Conservation (phyloP, 30 jellyfish, hydroid and myxozoan species). For the Mastigias papua region DNA sequence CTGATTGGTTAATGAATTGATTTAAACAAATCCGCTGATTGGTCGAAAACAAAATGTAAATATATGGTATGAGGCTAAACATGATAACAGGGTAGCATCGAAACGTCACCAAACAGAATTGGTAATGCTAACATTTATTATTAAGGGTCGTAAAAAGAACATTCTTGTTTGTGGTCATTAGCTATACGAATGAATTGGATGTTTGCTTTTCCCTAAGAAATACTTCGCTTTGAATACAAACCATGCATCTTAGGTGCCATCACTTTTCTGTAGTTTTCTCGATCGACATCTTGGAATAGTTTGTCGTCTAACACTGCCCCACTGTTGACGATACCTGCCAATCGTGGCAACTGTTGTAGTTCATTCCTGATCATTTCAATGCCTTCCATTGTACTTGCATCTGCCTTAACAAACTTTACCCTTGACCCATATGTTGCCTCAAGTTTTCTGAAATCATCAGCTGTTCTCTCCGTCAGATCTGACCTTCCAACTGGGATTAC, state of each 20-base stretch:
- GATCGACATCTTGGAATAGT: constrained; percentile 70
- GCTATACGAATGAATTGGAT: too few species aligned
- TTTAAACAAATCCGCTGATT: too few species aligned
- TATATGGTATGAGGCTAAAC: too few species aligned
- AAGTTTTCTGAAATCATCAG: constrained; percentile 10
- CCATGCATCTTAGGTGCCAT: constrained; percentile 76
- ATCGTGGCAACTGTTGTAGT: constrained; percentile 9
- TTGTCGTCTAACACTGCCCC: constrained; percentile 80
- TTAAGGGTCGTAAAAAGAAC: too few species aligned
- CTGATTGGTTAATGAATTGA: too few species aligned
- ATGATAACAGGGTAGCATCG: too few species aligned
- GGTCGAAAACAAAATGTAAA: too few species aligned
- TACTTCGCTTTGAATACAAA: too few species aligned
- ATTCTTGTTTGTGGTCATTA: too few species aligned
- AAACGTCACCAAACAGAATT: too few species aligned
- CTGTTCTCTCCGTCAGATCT: constrained; percentile 19
- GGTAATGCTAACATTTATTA: too few species aligned
- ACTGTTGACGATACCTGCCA: constrained; percentile 76
- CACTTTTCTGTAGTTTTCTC: constrained; percentile 70
- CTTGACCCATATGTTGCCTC: constrained; percentile 28
- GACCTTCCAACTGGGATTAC: constrained; percentile 69
- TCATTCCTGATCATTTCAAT: constrained; percentile 9
- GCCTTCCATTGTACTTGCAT: constrained; percentile 51
- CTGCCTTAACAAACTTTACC: constrained; percentile 38
- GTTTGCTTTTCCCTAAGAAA: too few species aligned